These are phyloP conservation scores for Aleadryas rufinucha DNA, from an alignment of 2,113 vertebrate species.

Conservation along the genomic window DNA sequence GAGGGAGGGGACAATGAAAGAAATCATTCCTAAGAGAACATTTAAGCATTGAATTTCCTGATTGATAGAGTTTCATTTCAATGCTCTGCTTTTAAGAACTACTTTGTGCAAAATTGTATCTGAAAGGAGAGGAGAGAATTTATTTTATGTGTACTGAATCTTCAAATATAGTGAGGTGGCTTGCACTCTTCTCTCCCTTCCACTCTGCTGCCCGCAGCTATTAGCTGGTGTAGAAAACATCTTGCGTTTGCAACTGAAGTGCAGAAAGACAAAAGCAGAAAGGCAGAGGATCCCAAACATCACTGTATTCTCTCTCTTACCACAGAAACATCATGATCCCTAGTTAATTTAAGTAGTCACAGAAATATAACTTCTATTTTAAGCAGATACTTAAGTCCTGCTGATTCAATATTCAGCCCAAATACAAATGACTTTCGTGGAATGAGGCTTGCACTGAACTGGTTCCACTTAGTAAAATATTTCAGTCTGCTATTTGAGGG, in stretches of 20 bases:
- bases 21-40: neutral
- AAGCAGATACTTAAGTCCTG: neutral
- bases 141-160: neutral
- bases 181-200: neutral
- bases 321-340: neutral
- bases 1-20: neutral
- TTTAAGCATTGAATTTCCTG: neutral
- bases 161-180: neutral
- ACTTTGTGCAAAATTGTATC: neutral
- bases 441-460: neutral
- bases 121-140: neutral
- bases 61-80: neutral
- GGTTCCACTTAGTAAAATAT: neutral
- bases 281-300: neutral
- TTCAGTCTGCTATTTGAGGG: neutral
- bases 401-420: neutral
- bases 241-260: neutral
- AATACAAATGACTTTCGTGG: neutral
- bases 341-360: neutral
- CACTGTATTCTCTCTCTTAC: neutral
- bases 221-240: neutral
- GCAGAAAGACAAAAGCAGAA: neutral
- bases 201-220: neutral
- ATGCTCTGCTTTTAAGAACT: neutral
- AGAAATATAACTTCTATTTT: constrained; percentile 17